Conservation (phyloP, 2,113 vertebrate genomes). For the Limnothrissa miodon region DNA sequence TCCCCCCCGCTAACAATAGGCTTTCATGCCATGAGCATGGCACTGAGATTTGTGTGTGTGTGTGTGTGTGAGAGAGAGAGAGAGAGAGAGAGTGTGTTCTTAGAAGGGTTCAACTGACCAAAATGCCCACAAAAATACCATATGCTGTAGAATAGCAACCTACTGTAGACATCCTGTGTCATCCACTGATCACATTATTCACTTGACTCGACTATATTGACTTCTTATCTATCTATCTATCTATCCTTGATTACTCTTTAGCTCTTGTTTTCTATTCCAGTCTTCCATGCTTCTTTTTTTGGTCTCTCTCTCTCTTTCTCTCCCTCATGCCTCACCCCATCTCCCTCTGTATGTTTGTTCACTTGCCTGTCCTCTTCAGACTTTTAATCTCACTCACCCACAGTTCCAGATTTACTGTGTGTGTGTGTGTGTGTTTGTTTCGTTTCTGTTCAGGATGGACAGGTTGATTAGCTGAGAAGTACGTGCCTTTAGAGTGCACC, state of each 20-base stretch:
- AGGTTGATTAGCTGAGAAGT: conserved; percentile 28
- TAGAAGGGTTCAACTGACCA: neutral
- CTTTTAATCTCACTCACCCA: neutral
- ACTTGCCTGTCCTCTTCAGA: neutral
- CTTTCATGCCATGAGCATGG: neutral
- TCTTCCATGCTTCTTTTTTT: neutral
- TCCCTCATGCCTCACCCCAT: neutral
- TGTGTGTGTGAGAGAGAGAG: neutral
- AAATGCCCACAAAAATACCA: neutral
- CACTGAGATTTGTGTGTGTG: neutral
- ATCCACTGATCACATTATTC: neutral
- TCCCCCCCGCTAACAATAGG: neutral
- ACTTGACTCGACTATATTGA: neutral
- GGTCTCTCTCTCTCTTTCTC: neutral
- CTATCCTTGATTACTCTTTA: neutral
- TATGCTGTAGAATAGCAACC: neutral
- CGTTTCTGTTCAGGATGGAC: neutral
- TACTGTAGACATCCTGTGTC: neutral
- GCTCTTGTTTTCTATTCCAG: neutral
- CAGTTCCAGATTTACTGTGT: neutral
- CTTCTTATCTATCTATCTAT: neutral
- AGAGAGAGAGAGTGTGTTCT: neutral
- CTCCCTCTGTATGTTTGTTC: neutral
- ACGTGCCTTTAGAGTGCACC: neutral
- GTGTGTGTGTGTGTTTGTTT: neutral